phyloP scores from a whole-genome alignment of 2,797 vertebrate species.

The Sebastes iracundus region DNA sequence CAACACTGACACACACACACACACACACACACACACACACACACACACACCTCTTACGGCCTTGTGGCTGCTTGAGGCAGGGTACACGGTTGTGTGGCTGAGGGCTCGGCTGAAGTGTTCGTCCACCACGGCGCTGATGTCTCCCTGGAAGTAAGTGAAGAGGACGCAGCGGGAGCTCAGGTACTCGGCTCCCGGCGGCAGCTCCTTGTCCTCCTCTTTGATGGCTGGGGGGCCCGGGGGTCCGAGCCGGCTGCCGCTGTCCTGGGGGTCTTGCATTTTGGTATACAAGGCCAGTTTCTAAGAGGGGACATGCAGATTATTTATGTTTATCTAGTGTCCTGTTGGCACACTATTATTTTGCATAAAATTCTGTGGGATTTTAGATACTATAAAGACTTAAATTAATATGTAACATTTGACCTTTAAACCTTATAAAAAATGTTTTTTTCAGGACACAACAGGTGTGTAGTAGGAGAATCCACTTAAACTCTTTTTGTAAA shows the following conservation, averaged over 20 bases:
- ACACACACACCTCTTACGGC: constrained; percentile 74
- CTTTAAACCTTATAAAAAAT: not conserved
- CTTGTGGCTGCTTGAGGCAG: constrained; percentile 83
- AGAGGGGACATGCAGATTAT: not conserved
- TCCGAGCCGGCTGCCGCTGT: constrained; percentile 82
- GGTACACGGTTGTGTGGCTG: constrained; percentile 89
- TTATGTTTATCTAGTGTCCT: not conserved
- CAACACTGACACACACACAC: constrained; percentile 16
- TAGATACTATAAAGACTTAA: not conserved
- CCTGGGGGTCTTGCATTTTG: constrained; percentile 96
- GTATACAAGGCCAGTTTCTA: constrained; percentile 97
- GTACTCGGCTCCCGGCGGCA: constrained; percentile 94
- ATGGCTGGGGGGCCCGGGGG: constrained; percentile 90
- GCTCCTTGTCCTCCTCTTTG: constrained; percentile 97
- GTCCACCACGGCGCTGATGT: constrained; percentile 97
- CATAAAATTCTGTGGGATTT: not conserved
- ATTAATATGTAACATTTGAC: not conserved
- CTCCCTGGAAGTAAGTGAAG: constrained; percentile 98
- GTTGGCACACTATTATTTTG: not conserved
- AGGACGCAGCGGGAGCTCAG: constrained; percentile 95
- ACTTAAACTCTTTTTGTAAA: not conserved
- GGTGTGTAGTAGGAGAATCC: not conserved
- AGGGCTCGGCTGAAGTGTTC: constrained; percentile 98
- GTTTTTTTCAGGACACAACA: not conserved
- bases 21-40: constrained; percentile 23